Percentiles rank a stretch among this genome's conserved stretches.
Conservation (phyloP, 2,113 vertebrate species). For the Odontesthes bonariensis region DNA sequence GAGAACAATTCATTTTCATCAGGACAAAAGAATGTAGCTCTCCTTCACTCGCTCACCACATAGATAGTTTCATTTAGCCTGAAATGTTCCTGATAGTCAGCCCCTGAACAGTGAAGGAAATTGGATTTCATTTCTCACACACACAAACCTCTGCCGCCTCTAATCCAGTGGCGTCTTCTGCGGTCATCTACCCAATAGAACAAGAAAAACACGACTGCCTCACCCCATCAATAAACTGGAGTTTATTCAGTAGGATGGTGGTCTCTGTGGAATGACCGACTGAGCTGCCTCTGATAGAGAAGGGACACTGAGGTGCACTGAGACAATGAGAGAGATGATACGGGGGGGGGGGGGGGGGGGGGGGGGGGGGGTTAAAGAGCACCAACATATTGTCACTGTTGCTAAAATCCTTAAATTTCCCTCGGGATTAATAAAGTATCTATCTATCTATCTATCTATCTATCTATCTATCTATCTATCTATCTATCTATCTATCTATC, state of each 20-base stretch:
- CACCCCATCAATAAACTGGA: constrained; percentile 57
- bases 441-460: too few species aligned
- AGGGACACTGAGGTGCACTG: constrained; percentile 6
- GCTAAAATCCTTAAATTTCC: too few species aligned
- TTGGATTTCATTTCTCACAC: constrained; percentile 59
- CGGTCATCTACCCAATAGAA: constrained; percentile 32
- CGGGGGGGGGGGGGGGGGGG: neutral
- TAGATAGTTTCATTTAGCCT: constrained; percentile 48
- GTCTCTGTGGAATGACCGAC: constrained; percentile 50
- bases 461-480: too few species aligned
- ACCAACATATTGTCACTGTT: constrained; percentile 5
- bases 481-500: too few species aligned
- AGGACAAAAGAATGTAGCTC: constrained; percentile 18
- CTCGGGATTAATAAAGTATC: too few species aligned
- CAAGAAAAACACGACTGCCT: constrained; percentile 61
- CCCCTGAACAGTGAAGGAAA: constrained; percentile 46
- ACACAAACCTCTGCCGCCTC: constrained; percentile 48
- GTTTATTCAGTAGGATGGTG: constrained; percentile 58
- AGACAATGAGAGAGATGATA: constrained; percentile 28
- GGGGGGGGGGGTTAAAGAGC: neutral
- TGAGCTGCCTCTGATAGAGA: constrained; percentile 32
- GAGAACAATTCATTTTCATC: constrained; percentile 35
- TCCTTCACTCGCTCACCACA: constrained; percentile 14
- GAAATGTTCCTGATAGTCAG: constrained; percentile 48
- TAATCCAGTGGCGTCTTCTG: constrained; percentile 45